Percentiles rank a stretch among this genome's conserved stretches.
phyloP scores from a whole-genome alignment of 2,888 invertebrate genomes.

The Heteromyza rotundicornis region DNA sequence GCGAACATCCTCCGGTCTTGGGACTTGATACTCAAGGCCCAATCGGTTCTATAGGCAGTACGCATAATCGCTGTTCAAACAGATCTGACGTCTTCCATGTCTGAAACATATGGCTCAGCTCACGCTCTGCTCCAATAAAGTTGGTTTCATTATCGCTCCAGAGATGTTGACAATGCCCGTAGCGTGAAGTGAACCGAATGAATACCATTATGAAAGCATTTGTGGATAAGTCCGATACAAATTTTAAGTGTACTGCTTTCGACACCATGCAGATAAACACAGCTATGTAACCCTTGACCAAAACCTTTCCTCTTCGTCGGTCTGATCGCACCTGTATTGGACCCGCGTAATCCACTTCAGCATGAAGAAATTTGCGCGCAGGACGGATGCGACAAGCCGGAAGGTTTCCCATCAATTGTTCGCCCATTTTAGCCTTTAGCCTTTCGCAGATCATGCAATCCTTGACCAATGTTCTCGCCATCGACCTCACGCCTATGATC shows the following conservation, averaged over 20 bases:
- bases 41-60: no score
- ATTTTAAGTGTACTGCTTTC: constrained; percentile 2
- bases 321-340: no score
- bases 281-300: no score
- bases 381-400: background rate
- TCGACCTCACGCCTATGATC: no score
- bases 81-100: constrained; percentile 8
- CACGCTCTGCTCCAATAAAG: constrained; percentile 1
- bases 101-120: constrained; percentile 16
- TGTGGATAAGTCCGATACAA: background rate
- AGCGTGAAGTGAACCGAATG: constrained; percentile 1
- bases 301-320: background rate
- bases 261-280: constrained; percentile 1
- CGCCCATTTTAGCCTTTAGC: no score
- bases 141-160: constrained; percentile 3
- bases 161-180: constrained; percentile 3
- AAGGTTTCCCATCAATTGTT: no score
- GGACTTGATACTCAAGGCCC: no score
- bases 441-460: no score
- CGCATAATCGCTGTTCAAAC: no score
- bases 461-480: constrained; percentile 6
- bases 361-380: background rate
- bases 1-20: no score
- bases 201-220: background rate
- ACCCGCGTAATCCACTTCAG: background rate